These are phyloP conservation scores for Enoplosus armatus DNA, from an alignment of 2,797 vertebrate species.

Conservation along the genomic window DNA sequence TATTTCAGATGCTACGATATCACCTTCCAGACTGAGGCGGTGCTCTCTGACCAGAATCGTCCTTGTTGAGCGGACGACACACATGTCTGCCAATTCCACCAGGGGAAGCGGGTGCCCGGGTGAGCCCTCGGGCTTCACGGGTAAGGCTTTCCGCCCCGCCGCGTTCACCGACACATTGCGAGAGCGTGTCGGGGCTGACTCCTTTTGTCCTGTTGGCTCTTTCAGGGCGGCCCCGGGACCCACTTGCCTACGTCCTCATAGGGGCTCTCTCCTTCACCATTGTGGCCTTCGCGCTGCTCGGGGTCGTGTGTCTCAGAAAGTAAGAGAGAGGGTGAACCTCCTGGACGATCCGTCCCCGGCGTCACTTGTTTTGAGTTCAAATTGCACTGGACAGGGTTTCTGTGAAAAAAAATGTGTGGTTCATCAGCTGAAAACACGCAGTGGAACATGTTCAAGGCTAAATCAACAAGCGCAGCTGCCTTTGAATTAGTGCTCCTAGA, in stretches of 20 bases:
- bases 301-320: conserved; percentile 69
- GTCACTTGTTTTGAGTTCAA: not conserved
- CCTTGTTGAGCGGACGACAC: not conserved
- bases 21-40: conserved; percentile 7
- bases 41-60: not conserved
- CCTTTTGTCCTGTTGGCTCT: not conserved
- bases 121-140: not conserved
- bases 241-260: conserved; percentile 9
- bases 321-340: conserved; percentile 54
- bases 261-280: conserved; percentile 33
- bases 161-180: not conserved
- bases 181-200: not conserved
- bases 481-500: not conserved
- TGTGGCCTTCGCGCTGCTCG: conserved; percentile 52
- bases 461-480: not conserved
- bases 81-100: rapidly evolving
- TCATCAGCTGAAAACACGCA: not conserved
- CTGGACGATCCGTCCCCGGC: not conserved
- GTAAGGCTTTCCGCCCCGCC: not conserved
- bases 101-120: rapidly evolving
- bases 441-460: not conserved
- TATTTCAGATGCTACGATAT: not conserved
- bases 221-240: rapidly evolving
- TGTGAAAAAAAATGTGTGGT: not conserved
- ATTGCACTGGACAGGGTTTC: too few relatives aligned